Evolutionary conservation across 2,888 invertebrate genomes (phyloP).

Genomic region (Stomorhina lunata): DNA sequence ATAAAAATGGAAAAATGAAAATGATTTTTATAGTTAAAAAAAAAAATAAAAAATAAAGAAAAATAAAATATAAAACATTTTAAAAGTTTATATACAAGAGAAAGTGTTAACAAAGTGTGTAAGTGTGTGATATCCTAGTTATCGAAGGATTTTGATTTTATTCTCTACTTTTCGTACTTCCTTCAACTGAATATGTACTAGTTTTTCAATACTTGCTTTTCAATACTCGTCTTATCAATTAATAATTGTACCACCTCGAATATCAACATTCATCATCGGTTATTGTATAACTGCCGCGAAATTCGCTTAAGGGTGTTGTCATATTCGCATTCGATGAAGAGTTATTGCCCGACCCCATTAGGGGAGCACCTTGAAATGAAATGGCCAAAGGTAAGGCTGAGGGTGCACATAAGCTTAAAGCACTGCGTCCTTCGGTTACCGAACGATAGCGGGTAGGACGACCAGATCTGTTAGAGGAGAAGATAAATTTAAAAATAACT

Average conservation of each 20-base stretch:
- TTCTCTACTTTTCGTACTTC: too few species aligned
- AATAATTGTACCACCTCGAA: too few species aligned
- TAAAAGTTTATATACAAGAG: background rate
- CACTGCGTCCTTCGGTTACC: slow-evolving; percentile 85
- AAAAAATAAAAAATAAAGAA: background rate
- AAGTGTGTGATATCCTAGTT: background rate
- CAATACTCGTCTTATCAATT: background rate
- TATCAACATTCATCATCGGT: slow-evolving; percentile 79
- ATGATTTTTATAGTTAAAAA: too few species aligned
- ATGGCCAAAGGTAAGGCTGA: slow-evolving; percentile 88
- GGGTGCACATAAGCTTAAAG: slow-evolving; percentile 86
- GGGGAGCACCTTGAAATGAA: slow-evolving; percentile 85
- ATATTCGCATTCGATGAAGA: slow-evolving; percentile 74
- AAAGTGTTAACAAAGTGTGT: slow-evolving; percentile 10
- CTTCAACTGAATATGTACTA: background rate
- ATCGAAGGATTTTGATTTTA: too few species aligned
- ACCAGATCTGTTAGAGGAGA: slow-evolving; percentile 82
- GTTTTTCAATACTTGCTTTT: background rate
- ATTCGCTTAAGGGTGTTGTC: slow-evolving; percentile 78
- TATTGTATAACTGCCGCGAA: slow-evolving; percentile 78
- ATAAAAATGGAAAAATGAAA: too few species aligned
- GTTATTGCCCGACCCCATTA: slow-evolving; percentile 73
- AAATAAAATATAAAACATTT: background rate
- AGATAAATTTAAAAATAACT: background rate
- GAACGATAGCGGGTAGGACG: slow-evolving; percentile 86